phyloP scores from a whole-genome alignment of 2,113 vertebrate species.

The Prionailurus bengalensis region DNA sequence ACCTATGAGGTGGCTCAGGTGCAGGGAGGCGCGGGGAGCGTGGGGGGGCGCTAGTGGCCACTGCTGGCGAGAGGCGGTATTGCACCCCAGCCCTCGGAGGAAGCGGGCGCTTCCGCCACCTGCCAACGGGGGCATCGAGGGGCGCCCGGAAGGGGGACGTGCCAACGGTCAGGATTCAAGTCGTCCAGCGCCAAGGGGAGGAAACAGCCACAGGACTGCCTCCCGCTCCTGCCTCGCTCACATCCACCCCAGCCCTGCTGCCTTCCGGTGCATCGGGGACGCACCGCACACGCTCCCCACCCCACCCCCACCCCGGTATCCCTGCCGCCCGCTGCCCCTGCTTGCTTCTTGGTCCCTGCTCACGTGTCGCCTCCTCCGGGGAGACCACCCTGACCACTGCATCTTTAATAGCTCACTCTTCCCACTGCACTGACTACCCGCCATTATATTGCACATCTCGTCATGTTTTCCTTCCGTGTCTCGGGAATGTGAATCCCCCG shows the following conservation, averaged over 20 bases:
- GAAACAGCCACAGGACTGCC: neutral
- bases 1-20: neutral
- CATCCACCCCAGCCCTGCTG: neutral
- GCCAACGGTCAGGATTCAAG: neutral
- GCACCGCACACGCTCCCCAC: too few relatives aligned
- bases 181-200: neutral
- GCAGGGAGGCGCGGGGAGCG: too few relatives aligned
- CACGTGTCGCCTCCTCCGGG: neutral
- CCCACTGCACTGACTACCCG: neutral
- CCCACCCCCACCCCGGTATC: too few relatives aligned
- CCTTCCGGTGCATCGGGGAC: neutral
- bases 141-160: neutral
- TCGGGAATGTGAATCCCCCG: conserved; percentile 37
- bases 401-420: conserved; percentile 35
- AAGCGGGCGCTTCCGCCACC: neutral
- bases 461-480: neutral
- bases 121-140: neutral
- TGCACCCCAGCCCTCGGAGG: neutral
- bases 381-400: neutral
- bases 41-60: neutral
- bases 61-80: neutral
- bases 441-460: neutral
- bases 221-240: neutral
- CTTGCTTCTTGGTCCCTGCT: neutral
- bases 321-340: neutral